phyloP scores from a whole-genome alignment of 2,888 invertebrate genomes.

The Nasonia oneida region DNA sequence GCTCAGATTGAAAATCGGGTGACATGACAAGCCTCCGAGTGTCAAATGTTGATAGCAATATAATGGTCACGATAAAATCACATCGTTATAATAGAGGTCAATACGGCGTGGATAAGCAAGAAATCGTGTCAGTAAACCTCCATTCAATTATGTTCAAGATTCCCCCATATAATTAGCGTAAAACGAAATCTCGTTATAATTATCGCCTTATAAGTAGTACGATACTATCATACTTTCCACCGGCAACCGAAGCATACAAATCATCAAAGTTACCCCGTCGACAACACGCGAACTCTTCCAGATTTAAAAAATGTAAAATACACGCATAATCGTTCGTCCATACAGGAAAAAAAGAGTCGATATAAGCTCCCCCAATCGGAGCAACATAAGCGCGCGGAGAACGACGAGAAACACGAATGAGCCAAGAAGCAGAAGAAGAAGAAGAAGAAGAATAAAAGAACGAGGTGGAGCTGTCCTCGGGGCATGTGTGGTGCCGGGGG shows the following conservation, averaged over 20 bases:
- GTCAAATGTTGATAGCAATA: not conserved
- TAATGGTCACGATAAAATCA: not conserved
- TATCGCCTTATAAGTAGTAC: not conserved
- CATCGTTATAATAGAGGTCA: not conserved
- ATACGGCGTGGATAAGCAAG: not conserved
- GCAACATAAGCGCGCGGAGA: not conserved
- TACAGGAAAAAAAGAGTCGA: not conserved
- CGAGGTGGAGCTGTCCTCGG: slow-evolving; percentile 56
- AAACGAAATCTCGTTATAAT: not conserved
- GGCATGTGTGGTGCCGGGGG: slow-evolving; percentile 48
- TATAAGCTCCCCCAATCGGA: not conserved
- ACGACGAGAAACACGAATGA: slow-evolving; percentile 1
- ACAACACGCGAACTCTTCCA: too few relatives aligned
- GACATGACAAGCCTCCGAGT: not conserved
- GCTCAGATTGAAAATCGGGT: too few relatives aligned
- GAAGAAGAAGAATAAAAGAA: slow-evolving; percentile 27
- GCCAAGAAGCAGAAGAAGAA: not conserved
- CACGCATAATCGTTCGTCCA: too few relatives aligned
- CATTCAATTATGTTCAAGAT: not conserved
- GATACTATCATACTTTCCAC: not conserved
- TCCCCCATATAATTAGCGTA: not conserved
- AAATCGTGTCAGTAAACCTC: slow-evolving; percentile 4
- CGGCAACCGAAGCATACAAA: not conserved
- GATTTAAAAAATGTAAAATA: too few relatives aligned
- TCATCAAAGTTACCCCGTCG: too few relatives aligned